A percentile compares a stretch with the other conserved stretches of the same genome.
Conservation (phyloP, 2,113 vertebrate species). For the Carettochelys insculpta region DNA sequence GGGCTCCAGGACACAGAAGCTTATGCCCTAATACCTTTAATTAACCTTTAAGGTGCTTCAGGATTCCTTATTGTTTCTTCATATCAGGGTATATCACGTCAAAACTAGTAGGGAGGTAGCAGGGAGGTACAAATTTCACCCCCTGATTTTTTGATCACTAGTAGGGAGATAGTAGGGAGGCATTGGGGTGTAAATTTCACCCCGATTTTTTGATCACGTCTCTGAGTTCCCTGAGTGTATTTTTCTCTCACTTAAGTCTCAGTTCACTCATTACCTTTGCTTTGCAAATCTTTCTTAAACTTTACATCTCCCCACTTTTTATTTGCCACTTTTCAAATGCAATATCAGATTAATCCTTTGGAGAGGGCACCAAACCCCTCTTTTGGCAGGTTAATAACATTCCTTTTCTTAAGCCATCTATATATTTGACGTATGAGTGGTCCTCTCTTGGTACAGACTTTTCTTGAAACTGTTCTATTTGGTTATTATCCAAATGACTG, state of each 20-base stretch:
- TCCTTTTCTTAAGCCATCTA: background rate
- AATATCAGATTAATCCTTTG: background rate
- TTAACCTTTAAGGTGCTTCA: no score
- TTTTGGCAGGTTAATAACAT: background rate
- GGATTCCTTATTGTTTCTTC: no score
- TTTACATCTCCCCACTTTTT: background rate
- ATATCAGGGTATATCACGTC: background rate
- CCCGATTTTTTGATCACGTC: background rate
- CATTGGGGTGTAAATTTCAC: no score
- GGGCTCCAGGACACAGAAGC: no score
- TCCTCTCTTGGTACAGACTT: background rate
- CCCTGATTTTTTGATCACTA: background rate
- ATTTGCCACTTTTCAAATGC: background rate
- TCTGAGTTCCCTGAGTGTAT: background rate
- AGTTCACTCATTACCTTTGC: background rate
- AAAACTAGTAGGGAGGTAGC: background rate
- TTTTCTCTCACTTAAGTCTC: background rate
- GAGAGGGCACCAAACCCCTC: background rate
- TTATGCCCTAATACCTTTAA: no score
- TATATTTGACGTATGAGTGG: background rate
- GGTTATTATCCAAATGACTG: background rate
- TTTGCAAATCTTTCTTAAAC: background rate
- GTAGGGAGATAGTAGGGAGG: background rate
- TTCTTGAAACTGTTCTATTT: background rate
- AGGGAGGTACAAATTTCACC: constrained; percentile 6